Percentiles rank a stretch among this genome's conserved stretches.
These are phyloP conservation scores for Masnerella sp. DNA, from an alignment of 2,888 invertebrate species.

Conservation along the genomic window DNA sequence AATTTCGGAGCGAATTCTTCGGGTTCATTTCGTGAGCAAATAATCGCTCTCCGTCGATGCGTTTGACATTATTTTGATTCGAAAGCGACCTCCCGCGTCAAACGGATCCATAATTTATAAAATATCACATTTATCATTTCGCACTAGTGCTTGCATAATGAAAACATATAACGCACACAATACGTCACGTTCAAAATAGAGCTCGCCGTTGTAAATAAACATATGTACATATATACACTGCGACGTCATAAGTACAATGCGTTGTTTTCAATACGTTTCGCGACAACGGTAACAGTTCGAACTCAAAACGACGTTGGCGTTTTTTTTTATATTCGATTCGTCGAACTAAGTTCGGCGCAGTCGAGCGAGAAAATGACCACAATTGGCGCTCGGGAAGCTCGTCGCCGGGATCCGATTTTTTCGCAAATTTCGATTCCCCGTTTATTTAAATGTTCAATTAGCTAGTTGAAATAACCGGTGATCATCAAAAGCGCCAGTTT, in stretches of 20 bases:
- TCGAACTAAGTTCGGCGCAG: too few species aligned
- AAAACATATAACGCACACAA: conserved; percentile 25
- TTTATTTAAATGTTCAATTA: too few species aligned
- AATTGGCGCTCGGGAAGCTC: too few species aligned
- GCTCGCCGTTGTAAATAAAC: conserved; percentile 32
- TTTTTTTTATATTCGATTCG: too few species aligned
- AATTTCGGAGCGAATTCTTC: too few species aligned
- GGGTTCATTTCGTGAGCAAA: too few species aligned
- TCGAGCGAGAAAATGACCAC: not conserved
- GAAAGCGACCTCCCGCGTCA: conserved; percentile 1
- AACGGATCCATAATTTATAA: conserved; percentile 18
- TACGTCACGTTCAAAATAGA: conserved; percentile 29
- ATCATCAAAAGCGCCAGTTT: too few species aligned
- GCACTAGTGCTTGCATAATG: conserved; percentile 26
- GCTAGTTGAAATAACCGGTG: too few species aligned
- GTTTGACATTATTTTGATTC: conserved; percentile 1
- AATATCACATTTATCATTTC: conserved; percentile 29
- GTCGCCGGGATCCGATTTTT: too few species aligned
- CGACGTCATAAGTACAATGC: not conserved
- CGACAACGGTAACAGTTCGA: conserved; percentile 12
- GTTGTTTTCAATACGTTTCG: not conserved
- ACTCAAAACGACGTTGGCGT: not conserved
- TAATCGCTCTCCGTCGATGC: not conserved
- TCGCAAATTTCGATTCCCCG: too few species aligned
- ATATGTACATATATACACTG: conserved; percentile 43